Percentiles rank a stretch among this genome's conserved stretches.
Evolutionary conservation across 2,113 vertebrate species (phyloP).

Genomic region (Lycaon pictus): DNA sequence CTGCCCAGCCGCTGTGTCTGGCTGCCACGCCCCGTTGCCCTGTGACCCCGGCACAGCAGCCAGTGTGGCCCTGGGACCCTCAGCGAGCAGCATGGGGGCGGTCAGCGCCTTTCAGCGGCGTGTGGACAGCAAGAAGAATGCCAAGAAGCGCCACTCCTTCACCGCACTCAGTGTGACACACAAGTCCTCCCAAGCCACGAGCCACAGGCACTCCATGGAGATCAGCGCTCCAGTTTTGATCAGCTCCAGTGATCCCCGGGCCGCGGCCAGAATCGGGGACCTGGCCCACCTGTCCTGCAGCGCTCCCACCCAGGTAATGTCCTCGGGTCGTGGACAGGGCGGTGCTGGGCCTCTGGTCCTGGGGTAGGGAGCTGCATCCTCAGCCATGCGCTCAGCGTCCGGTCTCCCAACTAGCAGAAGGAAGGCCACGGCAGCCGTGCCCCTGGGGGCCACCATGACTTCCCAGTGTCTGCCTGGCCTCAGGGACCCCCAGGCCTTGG

Average conservation of each 20-base stretch:
- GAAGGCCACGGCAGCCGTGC: background rate
- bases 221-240: slow-evolving; percentile 98
- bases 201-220: slow-evolving; percentile 99
- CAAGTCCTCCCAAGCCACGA: slow-evolving; percentile 93
- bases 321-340: background rate
- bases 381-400: background rate
- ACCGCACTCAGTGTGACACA: slow-evolving; percentile 96
- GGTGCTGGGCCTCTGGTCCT: background rate
- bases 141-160: slow-evolving; percentile 99
- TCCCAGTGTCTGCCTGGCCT: background rate
- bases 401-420: background rate
- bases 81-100: slow-evolving; percentile 85
- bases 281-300: slow-evolving; percentile 90
- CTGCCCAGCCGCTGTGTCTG: slow-evolving; percentile 80
- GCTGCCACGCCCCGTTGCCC: slow-evolving; percentile 88
- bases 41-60: slow-evolving; percentile 82
- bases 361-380: background rate
- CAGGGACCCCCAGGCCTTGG: too few species aligned
- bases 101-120: slow-evolving; percentile 90
- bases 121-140: slow-evolving; percentile 96
- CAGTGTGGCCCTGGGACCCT: slow-evolving; percentile 81
- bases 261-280: slow-evolving; percentile 95
- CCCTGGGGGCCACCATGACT: background rate
- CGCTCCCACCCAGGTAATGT: slow-evolving; percentile 90
- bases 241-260: slow-evolving; percentile 97